Base-by-base conservation (phyloP, 2,888 invertebrate genomes). In the Mesorhabditis spiculigera region DNA sequence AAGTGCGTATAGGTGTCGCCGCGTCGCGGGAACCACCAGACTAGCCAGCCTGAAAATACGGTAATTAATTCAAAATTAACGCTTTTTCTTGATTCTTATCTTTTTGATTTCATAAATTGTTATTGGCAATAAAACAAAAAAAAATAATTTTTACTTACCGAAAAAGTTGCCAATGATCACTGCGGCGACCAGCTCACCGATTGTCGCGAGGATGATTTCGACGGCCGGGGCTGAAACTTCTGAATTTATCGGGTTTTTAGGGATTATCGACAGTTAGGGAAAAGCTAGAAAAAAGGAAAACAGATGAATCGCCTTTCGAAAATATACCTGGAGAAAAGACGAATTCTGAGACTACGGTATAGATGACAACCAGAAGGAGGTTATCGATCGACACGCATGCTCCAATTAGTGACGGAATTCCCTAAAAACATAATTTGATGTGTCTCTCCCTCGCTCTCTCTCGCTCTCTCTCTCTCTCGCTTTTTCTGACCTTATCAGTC, bases 1-100 rank as follows among this genome's bases (percentile, higher is more conserved):
- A 78, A 81, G 58, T 78, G 78, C 10, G 70, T 73, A 41, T 63
- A 67, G 43, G 68, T 68, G 43, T 69, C 68, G 67, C 80, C 78
- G 63, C 66, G 50, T 6, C 78, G 73, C 4, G 78, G 78, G 61
- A 81, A 71, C 3, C 63, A 61, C 4, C 78, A 73, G 4, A 78
- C 68, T 16, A 77, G 68, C 44, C 74, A 16, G 43, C 76, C 76
- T 78, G 58, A n/a, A 50, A 50, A 50, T 50, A 28, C 28, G 1
- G n/a, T 10, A 50, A 50, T 50, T 50, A 1, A 50, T 28, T 28
- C 28, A 28, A 28, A 28, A 28, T 28, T 28, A 28, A 3, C 28
- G 28, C 28, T 28, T 28, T 28, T 28, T 28, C 1, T 28, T 28
- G 3, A 28, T 28, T 28, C 1, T 28, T 28, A 28, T 28, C 28